Evolutionary conservation across 2,888 invertebrate species (phyloP), one percentile per base, ranked within the genome.

Genomic region (Helicoverpa assulta): DNA sequence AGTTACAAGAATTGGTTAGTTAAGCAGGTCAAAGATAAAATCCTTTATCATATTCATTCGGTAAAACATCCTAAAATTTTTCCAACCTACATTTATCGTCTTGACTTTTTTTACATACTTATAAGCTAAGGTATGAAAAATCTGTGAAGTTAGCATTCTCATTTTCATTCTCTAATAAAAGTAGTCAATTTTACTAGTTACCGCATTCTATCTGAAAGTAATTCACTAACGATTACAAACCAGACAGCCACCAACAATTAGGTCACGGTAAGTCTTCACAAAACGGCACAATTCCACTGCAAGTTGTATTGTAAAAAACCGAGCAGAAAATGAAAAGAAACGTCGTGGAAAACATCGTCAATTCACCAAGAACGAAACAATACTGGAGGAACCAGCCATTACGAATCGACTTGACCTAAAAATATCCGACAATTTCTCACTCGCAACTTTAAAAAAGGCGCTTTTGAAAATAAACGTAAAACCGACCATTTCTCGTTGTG

Each of bases 371-470:
- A 77, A 63, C 53, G 55, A 73, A 81, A 74, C 83, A 75, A 78
- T 82, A 70, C 76, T 52, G 50, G 57, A 40, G 33, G 55, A 63
- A 58, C 76, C 72, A 70, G 59, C 80, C 63, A 70, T 71, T 73
- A 70, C 73, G 70, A 61, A 83, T 80, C 78, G 78, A 67, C 81
- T 80, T 83, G 77, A 75, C 70, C 81, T 82, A 70, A 81, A 76
- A 81, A 75, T 75, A 73, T 26, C 60, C 70, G 73, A 74, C 78
- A 70, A 83, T 82, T 80, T 82, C 67, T 80, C 83, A 80, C 74
- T 73, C 64, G 67, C 62, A 74, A 75, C 77, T 73, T 73, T 75
- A 74, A 80, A 83, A 74, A 78, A 84, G 62, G 64, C 64, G 21
- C 47, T 57, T 60, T 67, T 67, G 59, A 73, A 80, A 80, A 74